A percentile compares a stretch with the other conserved stretches of the same genome.
phyloP scores from a whole-genome alignment of 2,797 vertebrate species.

The Intellagama lesueurii region DNA sequence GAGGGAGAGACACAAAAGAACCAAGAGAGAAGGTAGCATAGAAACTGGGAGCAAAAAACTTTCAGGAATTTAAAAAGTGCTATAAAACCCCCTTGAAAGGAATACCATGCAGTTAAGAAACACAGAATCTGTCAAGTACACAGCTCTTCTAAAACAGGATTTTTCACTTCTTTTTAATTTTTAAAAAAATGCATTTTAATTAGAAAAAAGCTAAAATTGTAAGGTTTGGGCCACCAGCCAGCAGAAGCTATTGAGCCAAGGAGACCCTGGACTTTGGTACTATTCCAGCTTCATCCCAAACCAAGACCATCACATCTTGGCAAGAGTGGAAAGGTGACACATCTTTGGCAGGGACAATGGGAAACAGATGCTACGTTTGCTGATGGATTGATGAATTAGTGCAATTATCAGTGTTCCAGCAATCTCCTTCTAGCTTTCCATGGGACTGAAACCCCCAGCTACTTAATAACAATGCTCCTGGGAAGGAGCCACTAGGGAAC shows the following conservation, averaged over 20 bases:
- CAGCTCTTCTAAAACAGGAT: slow-evolving; percentile 69
- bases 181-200: slow-evolving; percentile 73
- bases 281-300: slow-evolving; percentile 47
- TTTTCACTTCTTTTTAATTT: slow-evolving; percentile 57
- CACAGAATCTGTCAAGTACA: slow-evolving; percentile 68
- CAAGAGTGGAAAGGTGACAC: slow-evolving; percentile 19
- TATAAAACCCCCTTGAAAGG: slow-evolving; percentile 73
- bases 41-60: slow-evolving; percentile 75
- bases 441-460: slow-evolving; percentile 34
- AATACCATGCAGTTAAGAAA: slow-evolving; percentile 75
- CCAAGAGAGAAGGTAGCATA: slow-evolving; percentile 57
- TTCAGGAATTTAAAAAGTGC: slow-evolving; percentile 76
- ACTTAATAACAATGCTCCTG: slow-evolving; percentile 23
- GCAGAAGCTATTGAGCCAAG: slow-evolving; percentile 68
- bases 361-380: neutral
- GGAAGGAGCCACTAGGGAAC: slow-evolving; percentile 20
- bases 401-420: slow-evolving; percentile 45
- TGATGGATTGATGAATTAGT: slow-evolving; percentile 28
- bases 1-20: slow-evolving; percentile 31
- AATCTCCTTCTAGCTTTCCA: slow-evolving; percentile 27
- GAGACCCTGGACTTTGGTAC: neutral
- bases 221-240: slow-evolving; percentile 58
- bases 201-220: slow-evolving; percentile 74
- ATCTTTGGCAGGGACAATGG: slow-evolving; percentile 38
- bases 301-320: neutral